phyloP scores from a whole-genome alignment of 2,797 vertebrate species.

The Moxostoma hubbsi region DNA sequence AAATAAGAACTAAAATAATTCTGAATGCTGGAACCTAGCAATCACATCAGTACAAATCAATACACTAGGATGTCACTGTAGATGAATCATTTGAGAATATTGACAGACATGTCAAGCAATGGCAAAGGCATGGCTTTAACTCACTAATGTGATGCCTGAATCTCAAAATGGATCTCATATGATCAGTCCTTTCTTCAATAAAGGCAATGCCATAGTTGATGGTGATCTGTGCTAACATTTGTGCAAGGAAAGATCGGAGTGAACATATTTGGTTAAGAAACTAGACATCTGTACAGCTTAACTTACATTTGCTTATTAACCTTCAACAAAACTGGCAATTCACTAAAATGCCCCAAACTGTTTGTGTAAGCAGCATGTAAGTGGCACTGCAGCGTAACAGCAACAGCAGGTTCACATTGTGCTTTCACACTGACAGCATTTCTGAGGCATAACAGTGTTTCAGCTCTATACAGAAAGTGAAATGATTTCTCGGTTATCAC shows the following conservation, averaged over 20 bases:
- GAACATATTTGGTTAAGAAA: conserved; percentile 10
- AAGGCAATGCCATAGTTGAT: no score
- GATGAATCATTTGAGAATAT: conserved; percentile 23
- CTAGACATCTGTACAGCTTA: neutral
- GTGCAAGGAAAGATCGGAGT: neutral
- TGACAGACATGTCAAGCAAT: conserved; percentile 21
- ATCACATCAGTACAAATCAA: conserved; percentile 47
- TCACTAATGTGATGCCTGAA: conserved; percentile 21
- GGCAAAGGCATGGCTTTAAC: neutral
- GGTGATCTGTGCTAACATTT: neutral
- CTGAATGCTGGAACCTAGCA: conserved; percentile 19
- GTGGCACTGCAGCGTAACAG: no score
- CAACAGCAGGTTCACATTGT: no score
- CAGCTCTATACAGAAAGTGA: no score
- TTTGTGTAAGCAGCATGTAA: no score
- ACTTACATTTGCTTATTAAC: neutral
- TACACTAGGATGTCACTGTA: conserved; percentile 18
- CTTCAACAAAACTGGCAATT: neutral
- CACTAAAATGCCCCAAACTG: no score
- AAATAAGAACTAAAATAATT: no score
- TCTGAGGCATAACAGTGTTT: no score
- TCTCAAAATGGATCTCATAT: conserved; percentile 16
- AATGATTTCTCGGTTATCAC: no score
- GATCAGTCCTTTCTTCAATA: neutral
- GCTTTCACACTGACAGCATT: no score